phyloP scores from a whole-genome alignment of 2,113 vertebrate species.

The Carollia perspicillata region DNA sequence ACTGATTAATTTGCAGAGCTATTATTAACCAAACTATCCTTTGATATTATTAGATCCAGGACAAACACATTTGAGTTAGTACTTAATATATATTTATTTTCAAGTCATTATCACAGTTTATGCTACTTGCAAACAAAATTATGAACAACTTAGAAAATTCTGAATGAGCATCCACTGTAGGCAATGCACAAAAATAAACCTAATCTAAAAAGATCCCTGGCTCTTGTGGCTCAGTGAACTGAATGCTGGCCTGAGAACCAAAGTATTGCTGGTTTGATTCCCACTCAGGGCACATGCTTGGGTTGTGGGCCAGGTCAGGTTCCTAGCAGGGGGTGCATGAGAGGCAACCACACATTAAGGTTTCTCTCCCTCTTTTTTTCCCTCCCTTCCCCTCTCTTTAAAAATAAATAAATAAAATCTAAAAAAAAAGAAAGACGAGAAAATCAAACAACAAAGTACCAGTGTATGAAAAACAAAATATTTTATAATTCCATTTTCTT shows the following conservation, averaged over 20 bases:
- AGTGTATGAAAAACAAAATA: neutral
- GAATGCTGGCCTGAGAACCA: too few species aligned
- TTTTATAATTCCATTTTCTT: neutral
- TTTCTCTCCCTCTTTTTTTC: too few species aligned
- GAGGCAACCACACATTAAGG: too few species aligned
- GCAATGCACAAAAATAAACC: neutral
- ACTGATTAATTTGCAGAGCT: neutral
- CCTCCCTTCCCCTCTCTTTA: too few species aligned
- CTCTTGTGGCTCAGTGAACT: too few species aligned
- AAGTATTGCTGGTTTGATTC: too few species aligned
- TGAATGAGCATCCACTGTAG: neutral
- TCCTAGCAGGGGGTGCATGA: too few species aligned
- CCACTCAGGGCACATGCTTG: too few species aligned
- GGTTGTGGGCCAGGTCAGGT: too few species aligned
- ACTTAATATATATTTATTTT: constrained; percentile 10
- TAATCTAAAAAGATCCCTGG: neutral
- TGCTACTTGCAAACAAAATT: neutral
- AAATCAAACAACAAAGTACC: neutral
- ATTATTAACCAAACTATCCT: neutral
- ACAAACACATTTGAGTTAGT: neutral
- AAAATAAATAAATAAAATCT: too few species aligned
- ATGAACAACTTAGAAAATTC: neutral
- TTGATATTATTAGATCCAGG: neutral
- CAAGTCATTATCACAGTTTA: neutral
- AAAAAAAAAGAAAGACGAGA: neutral